A percentile compares a stretch with the other conserved stretches of the same genome.
Conservation (phyloP, 2,113 vertebrate genomes). For the Pavo muticus region DNA sequence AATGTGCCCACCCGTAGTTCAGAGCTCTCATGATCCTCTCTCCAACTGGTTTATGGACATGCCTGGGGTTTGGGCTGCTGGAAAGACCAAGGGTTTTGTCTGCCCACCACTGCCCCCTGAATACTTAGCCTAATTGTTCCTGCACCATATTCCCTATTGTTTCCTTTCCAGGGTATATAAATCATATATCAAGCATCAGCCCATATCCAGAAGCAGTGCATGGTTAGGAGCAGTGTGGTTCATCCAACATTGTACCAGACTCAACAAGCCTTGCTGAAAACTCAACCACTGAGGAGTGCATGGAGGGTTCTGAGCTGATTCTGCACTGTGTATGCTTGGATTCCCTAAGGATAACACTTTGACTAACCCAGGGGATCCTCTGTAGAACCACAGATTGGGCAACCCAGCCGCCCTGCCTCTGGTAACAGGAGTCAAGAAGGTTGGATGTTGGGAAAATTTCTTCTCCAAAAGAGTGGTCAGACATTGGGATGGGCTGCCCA, state of each 20-base stretch:
- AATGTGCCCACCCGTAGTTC: background rate
- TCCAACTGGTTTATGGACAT: background rate
- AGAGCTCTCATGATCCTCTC: background rate
- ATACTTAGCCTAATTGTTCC: background rate
- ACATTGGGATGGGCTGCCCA: no score
- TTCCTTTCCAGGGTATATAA: background rate
- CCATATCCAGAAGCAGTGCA: background rate
- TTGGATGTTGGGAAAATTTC: no score
- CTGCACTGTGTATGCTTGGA: background rate
- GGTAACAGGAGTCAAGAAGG: background rate
- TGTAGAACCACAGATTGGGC: background rate
- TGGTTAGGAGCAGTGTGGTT: rapidly evolving
- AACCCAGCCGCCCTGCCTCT: background rate
- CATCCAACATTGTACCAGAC: rapidly evolving
- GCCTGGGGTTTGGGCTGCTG: background rate
- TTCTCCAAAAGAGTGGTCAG: no score
- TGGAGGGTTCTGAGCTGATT: background rate
- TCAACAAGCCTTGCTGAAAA: background rate
- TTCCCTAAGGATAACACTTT: background rate
- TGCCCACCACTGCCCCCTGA: background rate
- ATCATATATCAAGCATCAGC: background rate
- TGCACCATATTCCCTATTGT: background rate
- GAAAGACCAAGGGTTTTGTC: background rate
- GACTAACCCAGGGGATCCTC: background rate
- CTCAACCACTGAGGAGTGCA: rapidly evolving